Percentiles rank a stretch among this genome's conserved stretches.
These are phyloP conservation scores for Epinephelus fuscoguttatus DNA, from an alignment of 2,113 vertebrate genomes.

Conservation along the genomic window DNA sequence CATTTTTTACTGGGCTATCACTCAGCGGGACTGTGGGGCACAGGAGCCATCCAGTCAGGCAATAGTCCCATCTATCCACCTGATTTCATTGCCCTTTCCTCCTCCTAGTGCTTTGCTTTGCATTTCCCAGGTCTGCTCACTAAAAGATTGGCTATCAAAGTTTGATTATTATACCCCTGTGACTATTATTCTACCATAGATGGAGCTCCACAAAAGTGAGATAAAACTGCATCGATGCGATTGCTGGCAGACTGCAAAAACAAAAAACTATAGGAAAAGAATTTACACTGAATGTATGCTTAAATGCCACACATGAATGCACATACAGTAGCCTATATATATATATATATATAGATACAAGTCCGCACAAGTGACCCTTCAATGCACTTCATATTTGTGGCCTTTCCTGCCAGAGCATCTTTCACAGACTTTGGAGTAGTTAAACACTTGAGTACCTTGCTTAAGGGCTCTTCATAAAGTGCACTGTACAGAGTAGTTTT, in stretches of 20 bases:
- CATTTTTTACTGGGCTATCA: slow-evolving; percentile 58
- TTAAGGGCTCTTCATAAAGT: neutral
- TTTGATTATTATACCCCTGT: slow-evolving; percentile 48
- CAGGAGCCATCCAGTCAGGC: slow-evolving; percentile 48
- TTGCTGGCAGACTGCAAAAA: neutral
- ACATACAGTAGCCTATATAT: neutral
- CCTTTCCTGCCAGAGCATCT: neutral
- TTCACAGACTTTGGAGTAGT: neutral
- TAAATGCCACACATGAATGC: neutral
- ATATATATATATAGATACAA: neutral
- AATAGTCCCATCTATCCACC: slow-evolving; percentile 60
- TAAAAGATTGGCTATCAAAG: slow-evolving; percentile 56
- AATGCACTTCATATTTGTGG: neutral
- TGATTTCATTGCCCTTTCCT: slow-evolving; percentile 68
- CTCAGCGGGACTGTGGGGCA: slow-evolving; percentile 50
- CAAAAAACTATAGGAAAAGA: neutral
- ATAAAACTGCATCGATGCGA: slow-evolving; percentile 15
- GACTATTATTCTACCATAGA: slow-evolving; percentile 43
- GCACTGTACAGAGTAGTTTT: neutral
- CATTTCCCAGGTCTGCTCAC: slow-evolving; percentile 34
- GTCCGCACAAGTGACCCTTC: neutral
- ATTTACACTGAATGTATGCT: neutral
- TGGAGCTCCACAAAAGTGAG: slow-evolving; percentile 15
- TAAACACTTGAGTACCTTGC: neutral
- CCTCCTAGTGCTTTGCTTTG: slow-evolving; percentile 50